These are phyloP conservation scores for Plutella xylostella DNA, from an alignment of 2,888 invertebrate species.

Conservation along the genomic window DNA sequence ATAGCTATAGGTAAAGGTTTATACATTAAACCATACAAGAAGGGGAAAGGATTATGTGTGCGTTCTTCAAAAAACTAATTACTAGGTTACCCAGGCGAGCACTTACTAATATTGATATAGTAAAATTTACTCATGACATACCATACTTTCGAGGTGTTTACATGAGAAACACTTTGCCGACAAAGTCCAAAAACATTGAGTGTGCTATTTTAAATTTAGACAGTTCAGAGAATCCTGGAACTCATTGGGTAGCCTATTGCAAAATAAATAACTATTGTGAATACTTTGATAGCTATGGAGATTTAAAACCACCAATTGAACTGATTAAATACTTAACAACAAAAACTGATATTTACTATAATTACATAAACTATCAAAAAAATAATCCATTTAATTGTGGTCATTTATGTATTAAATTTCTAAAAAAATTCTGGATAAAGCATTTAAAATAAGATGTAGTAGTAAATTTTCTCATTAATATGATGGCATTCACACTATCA, in stretches of 20 bases:
- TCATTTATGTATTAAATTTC: conserved; percentile 11
- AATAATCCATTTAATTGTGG: conserved; percentile 3
- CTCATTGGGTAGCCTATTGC: conserved; percentile 33
- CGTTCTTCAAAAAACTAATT: conserved; percentile 13
- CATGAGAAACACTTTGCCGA: conserved; percentile 22
- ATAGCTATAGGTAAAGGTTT: conserved; percentile 30
- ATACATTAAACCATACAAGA: conserved; percentile 14
- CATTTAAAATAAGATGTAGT: background rate
- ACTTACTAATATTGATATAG: conserved; percentile 11
- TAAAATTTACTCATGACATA: conserved; percentile 8
- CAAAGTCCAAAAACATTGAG: conserved; percentile 16
- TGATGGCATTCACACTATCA: too few species aligned
- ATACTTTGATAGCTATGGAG: conserved; percentile 36
- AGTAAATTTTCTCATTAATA: too few species aligned
- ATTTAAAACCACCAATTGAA: conserved; percentile 27
- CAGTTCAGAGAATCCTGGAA: conserved; percentile 20
- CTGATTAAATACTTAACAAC: conserved; percentile 20
- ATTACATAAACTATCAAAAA: conserved; percentile 16
- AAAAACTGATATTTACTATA: conserved; percentile 17
- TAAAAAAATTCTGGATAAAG: conserved; percentile 1
- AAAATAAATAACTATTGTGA: conserved; percentile 23
- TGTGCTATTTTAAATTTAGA: conserved; percentile 25
- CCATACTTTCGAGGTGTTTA: conserved; percentile 18
- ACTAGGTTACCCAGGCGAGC: conserved; percentile 10
- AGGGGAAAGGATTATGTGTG: conserved; percentile 8